Conservation (phyloP, 2,888 invertebrate species). For the Thereva unica region DNA sequence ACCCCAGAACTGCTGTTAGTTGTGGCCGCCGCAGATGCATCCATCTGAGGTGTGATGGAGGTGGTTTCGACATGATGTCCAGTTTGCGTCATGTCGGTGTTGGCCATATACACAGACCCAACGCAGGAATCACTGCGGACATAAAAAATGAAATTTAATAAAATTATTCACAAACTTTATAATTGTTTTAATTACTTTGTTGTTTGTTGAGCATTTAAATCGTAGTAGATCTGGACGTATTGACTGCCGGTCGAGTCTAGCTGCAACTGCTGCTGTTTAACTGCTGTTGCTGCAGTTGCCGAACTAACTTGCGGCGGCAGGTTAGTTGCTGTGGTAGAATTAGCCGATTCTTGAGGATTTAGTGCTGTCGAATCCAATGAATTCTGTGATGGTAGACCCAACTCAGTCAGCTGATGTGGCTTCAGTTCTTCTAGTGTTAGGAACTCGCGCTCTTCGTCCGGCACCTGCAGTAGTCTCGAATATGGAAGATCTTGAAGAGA, state of each 20-base stretch:
- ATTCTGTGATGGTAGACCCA: constrained; percentile 40
- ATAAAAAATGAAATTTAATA: not conserved
- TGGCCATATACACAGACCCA: constrained; percentile 39
- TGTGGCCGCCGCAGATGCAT: constrained; percentile 16
- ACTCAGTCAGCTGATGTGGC: constrained; percentile 49
- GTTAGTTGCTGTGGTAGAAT: not conserved
- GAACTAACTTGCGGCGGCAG: not conserved
- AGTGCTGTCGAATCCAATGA: constrained; percentile 22
- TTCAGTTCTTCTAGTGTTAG: constrained; percentile 58
- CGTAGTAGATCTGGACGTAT: constrained; percentile 42
- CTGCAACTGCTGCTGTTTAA: not conserved
- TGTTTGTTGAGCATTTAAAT: constrained; percentile 43
- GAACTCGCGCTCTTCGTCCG: constrained; percentile 54
- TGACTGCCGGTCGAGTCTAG: constrained; percentile 11
- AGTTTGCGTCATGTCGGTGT: constrained; percentile 41
- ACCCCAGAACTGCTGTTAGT: constrained; percentile 11
- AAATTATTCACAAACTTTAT: not conserved
- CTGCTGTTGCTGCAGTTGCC: not conserved
- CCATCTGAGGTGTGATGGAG: constrained; percentile 33
- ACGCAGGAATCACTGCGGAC: constrained; percentile 24
- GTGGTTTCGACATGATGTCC: constrained; percentile 40
- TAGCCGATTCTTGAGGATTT: constrained; percentile 2
- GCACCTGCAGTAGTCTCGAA: constrained; percentile 56
- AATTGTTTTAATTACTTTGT: constrained; percentile 40
- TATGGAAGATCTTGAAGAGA: constrained; percentile 56